Conservation (phyloP, 1,140 invertebrate species). For the Drepana arcuata region DNA sequence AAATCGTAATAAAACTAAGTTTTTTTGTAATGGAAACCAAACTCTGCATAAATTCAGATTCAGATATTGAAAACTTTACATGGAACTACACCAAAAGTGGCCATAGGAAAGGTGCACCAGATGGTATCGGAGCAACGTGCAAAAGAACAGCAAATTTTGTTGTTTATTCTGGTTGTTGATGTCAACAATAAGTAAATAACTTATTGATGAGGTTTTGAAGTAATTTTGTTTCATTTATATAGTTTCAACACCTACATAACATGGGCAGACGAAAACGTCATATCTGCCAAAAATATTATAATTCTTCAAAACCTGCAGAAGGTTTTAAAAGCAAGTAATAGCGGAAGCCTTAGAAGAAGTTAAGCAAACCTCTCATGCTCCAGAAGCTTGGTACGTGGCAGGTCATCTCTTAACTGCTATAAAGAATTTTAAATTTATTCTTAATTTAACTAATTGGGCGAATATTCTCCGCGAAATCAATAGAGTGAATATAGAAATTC, state of each 20-base stretch:
- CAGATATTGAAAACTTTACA: slow-evolving; percentile 18
- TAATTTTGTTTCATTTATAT: too few species aligned
- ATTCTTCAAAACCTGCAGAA: slow-evolving; percentile 33
- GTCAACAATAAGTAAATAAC: too few species aligned
- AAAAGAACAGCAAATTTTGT: slow-evolving; percentile 40
- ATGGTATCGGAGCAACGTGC: slow-evolving; percentile 54
- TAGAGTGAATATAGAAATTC: slow-evolving; percentile 16
- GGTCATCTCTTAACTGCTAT: slow-evolving; percentile 10
- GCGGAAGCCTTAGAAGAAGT: too few species aligned
- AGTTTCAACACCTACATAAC: slow-evolving; percentile 32
- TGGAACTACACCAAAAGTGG: slow-evolving; percentile 52
- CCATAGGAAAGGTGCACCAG: slow-evolving; percentile 60
- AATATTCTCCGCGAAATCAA: slow-evolving; percentile 19
- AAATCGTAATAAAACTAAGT: slow-evolving; percentile 20
- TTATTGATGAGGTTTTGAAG: too few species aligned
- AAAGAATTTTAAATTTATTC: too few species aligned
- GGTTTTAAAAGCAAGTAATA: slow-evolving; percentile 22
- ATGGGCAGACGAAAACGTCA: slow-evolving; percentile 35
- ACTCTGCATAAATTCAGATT: slow-evolving; percentile 8
- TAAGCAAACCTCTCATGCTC: slow-evolving; percentile 13
- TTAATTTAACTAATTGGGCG: slow-evolving; percentile 14
- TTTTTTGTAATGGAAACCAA: slow-evolving; percentile 13
- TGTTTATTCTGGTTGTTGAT: slow-evolving; percentile 9
- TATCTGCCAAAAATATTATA: slow-evolving; percentile 34
- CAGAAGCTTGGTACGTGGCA: slow-evolving; percentile 10